Evolutionary conservation across 2,113 vertebrate species (phyloP), one percentile per base, ranked within the genome.

Genomic region (Pollachius pollachius): DNA sequence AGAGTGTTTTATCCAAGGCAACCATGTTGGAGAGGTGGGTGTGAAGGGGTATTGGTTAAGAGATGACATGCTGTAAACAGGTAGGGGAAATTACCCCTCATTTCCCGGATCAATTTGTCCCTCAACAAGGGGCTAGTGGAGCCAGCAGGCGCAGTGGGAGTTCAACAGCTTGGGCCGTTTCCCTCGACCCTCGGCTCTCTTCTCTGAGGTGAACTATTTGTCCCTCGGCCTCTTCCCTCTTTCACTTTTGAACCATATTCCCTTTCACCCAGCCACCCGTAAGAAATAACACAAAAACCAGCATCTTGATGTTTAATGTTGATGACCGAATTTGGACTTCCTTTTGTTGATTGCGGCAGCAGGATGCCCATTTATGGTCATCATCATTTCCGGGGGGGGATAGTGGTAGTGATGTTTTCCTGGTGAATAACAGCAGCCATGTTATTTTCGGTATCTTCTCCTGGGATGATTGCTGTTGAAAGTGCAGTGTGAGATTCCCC

Each of bases 51-150:
- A 13, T 48, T 48, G 41, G 41, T 48, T 48, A 48, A 48, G 41
- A 48, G 60, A 3, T 15, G 23, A 5, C 54, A 63, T 54, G 7
- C 21, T 68, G 82, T 86, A 86, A 88, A 89, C 81, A 87, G 82
- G 76, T 83, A 52, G 78, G 81, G 83, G 81, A 85, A 90, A 89
- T 89, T 81, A 89, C 84, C 88, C 85, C 75, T 86, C 84, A 89
- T 90, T 89, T 87, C 78, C 67, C 74, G 73, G 84, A 84, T 84
- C 85, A 85, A 89, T 89, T 90, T 90, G 74, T 72, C 59, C 78
- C 81, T 75, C 72, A 67, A 83, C 79, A 73, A 83, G 75, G 73
- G 72, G 76, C 84, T 81, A 77, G 77, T 70, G 76, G 74, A 72
- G 69, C 81, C 79, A 88, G 84, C 74, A 74, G 83, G 41, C 41